These are phyloP conservation scores for Odontesthes bonariensis DNA, from an alignment of 2,113 vertebrate species.

Conservation along the genomic window DNA sequence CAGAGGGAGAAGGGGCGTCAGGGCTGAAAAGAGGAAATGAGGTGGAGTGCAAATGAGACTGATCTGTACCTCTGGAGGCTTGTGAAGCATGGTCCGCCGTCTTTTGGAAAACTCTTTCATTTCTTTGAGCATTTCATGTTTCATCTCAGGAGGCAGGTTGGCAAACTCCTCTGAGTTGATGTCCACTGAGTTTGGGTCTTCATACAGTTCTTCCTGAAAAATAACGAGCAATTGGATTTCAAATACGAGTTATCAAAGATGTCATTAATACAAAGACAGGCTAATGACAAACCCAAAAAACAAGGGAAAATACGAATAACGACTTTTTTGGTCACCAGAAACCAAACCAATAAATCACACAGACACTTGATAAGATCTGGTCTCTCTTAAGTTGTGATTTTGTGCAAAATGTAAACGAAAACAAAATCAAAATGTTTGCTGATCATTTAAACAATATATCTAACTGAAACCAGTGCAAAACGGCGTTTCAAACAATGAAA, in stretches of 20 bases:
- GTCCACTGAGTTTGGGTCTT: conserved; percentile 88
- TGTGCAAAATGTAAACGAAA: no score
- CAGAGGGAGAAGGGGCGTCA: conserved; percentile 5
- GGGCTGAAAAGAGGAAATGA: not conserved
- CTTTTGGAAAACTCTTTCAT: conserved; percentile 95
- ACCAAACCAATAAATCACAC: no score
- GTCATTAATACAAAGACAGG: not conserved
- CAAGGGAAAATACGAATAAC: not conserved
- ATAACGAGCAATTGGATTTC: conserved; percentile 12
- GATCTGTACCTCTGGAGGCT: conserved; percentile 90
- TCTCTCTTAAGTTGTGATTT: no score
- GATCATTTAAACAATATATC: no score
- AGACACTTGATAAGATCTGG: no score
- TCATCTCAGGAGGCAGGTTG: conserved; percentile 90
- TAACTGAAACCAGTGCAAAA: no score
- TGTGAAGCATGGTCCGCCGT: conserved; percentile 90
- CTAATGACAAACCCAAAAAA: not conserved
- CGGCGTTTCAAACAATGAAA: no score
- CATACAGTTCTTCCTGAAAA: conserved; percentile 85
- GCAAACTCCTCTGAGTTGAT: conserved; percentile 94
- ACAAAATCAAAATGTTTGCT: no score
- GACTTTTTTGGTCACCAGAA: no score
- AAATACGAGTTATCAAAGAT: not conserved
- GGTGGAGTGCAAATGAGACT: not conserved
- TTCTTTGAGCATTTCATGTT: conserved; percentile 95